phyloP scores from a whole-genome alignment of 1,140 invertebrate species.

The Temnothorax longispinosus region DNA sequence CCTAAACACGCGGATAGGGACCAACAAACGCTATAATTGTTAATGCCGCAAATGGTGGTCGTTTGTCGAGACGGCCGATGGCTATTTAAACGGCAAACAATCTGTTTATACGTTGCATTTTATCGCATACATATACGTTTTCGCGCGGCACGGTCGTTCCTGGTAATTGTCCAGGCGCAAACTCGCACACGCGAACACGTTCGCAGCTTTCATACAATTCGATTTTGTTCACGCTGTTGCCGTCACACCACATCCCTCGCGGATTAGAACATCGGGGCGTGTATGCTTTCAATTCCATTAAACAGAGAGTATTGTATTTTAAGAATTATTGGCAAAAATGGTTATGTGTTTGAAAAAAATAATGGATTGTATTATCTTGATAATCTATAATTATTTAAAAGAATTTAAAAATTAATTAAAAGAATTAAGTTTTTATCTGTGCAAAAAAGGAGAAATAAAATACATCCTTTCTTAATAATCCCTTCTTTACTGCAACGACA shows the following conservation, averaged over 20 bases:
- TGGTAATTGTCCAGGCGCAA: conserved; percentile 11
- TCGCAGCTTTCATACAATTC: conserved; percentile 1
- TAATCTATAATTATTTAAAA: background rate
- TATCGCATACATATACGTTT: conserved; percentile 39
- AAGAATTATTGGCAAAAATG: background rate
- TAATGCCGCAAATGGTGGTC: conserved; percentile 35
- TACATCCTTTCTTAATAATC: background rate
- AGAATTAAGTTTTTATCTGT: background rate
- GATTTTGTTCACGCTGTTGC: conserved; percentile 10
- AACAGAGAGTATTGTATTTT: background rate
- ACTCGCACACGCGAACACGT: background rate
- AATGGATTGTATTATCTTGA: background rate
- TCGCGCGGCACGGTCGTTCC: background rate
- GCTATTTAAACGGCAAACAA: conserved; percentile 49
- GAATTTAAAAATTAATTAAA: background rate
- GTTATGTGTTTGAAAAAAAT: background rate
- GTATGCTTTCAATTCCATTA: background rate
- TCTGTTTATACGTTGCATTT: conserved; percentile 43
- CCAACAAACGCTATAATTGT: conserved; percentile 51
- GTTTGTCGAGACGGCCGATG: conserved; percentile 42
- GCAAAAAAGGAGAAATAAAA: background rate
- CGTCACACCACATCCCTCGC: background rate
- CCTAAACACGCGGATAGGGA: conserved; percentile 6
- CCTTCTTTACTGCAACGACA: background rate
- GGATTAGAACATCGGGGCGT: background rate